phyloP scores from a whole-genome alignment of 2,888 invertebrate genomes.

The Eretmocerus hayati region DNA sequence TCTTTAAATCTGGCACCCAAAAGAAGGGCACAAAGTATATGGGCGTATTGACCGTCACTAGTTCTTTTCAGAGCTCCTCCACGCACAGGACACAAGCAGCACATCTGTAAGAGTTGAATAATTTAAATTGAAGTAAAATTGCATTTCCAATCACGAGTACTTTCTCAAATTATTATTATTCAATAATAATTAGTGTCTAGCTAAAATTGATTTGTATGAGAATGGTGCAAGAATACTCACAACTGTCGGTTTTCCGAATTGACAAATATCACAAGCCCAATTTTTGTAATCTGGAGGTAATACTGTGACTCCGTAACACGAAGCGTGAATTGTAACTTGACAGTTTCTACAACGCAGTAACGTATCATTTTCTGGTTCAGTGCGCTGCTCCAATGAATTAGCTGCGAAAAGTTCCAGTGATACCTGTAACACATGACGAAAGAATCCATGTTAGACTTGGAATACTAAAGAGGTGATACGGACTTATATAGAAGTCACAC shows the following conservation, averaged over 20 bases:
- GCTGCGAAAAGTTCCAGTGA: conserved; percentile 41
- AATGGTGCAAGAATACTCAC: conserved; percentile 38
- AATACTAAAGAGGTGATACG: too few relatives aligned
- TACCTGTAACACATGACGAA: conserved; percentile 32
- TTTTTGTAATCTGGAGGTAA: conserved; percentile 37
- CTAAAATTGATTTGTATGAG: background rate
- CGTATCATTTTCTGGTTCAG: conserved; percentile 40
- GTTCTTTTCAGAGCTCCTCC: conserved; percentile 62
- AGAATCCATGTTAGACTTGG: too few relatives aligned
- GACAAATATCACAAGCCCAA: conserved; percentile 48
- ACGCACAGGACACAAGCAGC: conserved; percentile 52
- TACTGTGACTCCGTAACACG: conserved; percentile 47
- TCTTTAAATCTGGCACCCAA: conserved; percentile 55
- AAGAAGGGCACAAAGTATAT: conserved; percentile 60
- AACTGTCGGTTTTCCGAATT: conserved; percentile 37
- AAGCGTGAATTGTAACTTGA: conserved; percentile 54
- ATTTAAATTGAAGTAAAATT: background rate
- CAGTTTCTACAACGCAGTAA: conserved; percentile 53
- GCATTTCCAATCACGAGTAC: too few relatives aligned
- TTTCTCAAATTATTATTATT: too few relatives aligned
- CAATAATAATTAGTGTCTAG: too few relatives aligned
- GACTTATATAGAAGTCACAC: too few relatives aligned
- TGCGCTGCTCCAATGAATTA: conserved; percentile 40
- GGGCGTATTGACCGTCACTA: conserved; percentile 58
- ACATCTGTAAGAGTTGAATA: conserved; percentile 38